phyloP scores from a whole-genome alignment of 2,888 invertebrate species.

The Epirrita christyi region DNA sequence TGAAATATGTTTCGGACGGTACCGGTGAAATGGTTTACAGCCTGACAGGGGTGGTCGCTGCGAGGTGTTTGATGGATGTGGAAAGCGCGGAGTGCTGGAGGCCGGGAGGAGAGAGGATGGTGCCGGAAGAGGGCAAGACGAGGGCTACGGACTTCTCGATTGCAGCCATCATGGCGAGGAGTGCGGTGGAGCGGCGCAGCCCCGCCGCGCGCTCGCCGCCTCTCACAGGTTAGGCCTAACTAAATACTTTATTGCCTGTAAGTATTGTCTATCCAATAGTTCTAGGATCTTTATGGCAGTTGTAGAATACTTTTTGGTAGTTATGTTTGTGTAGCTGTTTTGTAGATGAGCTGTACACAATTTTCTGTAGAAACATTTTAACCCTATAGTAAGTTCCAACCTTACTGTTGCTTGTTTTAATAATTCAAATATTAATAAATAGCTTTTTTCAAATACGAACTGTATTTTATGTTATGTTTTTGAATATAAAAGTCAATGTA shows the following conservation, averaged over 20 bases:
- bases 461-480: too few species aligned
- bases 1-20: constrained; percentile 62
- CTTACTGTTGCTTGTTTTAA: too few species aligned
- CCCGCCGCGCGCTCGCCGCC: constrained; percentile 76
- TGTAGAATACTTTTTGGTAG: not conserved
- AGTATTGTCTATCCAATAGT: not conserved
- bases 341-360: not conserved
- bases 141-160: constrained; percentile 97
- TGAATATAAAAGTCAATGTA: too few species aligned
- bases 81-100: constrained; percentile 76
- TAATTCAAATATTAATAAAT: too few species aligned
- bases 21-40: constrained; percentile 64
- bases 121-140: constrained; percentile 78
- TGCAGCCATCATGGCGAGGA: constrained; percentile 96
- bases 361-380: not conserved
- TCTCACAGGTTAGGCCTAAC: constrained; percentile 73
- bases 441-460: too few species aligned
- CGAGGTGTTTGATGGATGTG: constrained; percentile 79
- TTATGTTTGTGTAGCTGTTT: not conserved
- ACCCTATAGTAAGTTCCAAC: too few species aligned
- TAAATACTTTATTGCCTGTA: not conserved
- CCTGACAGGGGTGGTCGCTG: constrained; percentile 53
- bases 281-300: not conserved
- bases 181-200: constrained; percentile 76
- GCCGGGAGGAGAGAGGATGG: constrained; percentile 73